phyloP scores from a whole-genome alignment of 2,797 vertebrate species.

The Gorsachius magnificus region DNA sequence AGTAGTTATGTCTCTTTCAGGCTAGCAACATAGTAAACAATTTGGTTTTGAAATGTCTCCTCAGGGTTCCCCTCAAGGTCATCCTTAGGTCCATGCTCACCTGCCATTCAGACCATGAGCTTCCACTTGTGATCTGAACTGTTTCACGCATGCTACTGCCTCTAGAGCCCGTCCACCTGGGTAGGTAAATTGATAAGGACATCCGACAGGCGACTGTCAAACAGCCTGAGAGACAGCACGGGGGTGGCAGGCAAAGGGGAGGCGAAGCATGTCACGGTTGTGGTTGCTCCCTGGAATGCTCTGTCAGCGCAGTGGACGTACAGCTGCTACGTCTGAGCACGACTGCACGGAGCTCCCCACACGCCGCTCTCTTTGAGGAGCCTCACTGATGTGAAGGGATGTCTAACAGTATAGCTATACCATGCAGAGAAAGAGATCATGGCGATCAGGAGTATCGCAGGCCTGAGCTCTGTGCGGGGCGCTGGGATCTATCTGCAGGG shows the following conservation, averaged over 20 bases:
- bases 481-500: neutral
- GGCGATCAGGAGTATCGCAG: neutral
- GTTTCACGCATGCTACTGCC: neutral
- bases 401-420: neutral
- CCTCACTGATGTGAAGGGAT: neutral
- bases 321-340: neutral
- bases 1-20: neutral
- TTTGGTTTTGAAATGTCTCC: neutral
- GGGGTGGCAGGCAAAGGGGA: neutral
- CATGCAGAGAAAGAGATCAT: neutral
- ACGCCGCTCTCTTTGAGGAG: fast-evolving
- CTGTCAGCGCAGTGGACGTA: neutral
- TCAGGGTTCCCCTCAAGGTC: neutral
- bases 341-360: neutral
- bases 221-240: neutral
- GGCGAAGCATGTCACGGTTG: neutral
- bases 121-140: neutral
- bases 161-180: neutral
- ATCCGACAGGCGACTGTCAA: neutral
- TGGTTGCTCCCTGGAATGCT: neutral
- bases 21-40: neutral
- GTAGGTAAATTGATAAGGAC: neutral
- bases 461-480: neutral
- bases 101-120: neutral
- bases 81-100: neutral